Base-by-base conservation (phyloP, 2,888 invertebrate species). In the Tipula unca region DNA sequence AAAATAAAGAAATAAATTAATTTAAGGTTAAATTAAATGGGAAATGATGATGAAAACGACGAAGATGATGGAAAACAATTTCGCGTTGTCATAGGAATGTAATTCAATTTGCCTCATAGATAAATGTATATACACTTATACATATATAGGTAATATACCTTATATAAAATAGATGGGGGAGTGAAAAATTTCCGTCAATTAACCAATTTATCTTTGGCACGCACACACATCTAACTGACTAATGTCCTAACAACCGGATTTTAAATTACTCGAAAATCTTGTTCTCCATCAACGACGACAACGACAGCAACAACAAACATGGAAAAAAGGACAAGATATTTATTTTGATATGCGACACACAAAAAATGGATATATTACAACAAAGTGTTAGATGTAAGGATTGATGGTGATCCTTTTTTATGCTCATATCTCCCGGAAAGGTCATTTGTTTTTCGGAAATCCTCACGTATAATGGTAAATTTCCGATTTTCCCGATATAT, bases 61-160 rank as follows among this genome's bases (percentile, higher is more conserved):
- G n/a, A 83, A 83, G 35, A 83, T 83, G 83, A 83, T 83, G 83
- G 83, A 83, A 82, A 83, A 83, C 69, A 69, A 69, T 69, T 83
- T 83, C n/a, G 83, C 35, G 83, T 83, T 83, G 83, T 83, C 83
- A 83, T 83, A 83, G 83, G 83, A 83, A 83, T 83, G 32, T 69
- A 69, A 69, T 69, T 69, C 69, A 69, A 69, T 69, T 69, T 69
- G 69, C n/a, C n/a, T 17, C 48, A 2, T 48, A n/a, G 6, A 10
- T 42, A 42, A 1, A 42, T 48, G n/a, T n/a, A 48, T 48, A 48
- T 25, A 25, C 3, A 25, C 4, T 1, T 69, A 48, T 48, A 48
- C 17, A 48, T 48, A 69, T 25, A 69, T 1, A 69, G 69, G 69
- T 69, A 69, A 69, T 69, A 69, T 25, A 69, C 69, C 69, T 69